A percentile compares a stretch with the other conserved stretches of the same genome.
Conservation (phyloP, 2,888 invertebrate species). For the Cyclophora punctaria region DNA sequence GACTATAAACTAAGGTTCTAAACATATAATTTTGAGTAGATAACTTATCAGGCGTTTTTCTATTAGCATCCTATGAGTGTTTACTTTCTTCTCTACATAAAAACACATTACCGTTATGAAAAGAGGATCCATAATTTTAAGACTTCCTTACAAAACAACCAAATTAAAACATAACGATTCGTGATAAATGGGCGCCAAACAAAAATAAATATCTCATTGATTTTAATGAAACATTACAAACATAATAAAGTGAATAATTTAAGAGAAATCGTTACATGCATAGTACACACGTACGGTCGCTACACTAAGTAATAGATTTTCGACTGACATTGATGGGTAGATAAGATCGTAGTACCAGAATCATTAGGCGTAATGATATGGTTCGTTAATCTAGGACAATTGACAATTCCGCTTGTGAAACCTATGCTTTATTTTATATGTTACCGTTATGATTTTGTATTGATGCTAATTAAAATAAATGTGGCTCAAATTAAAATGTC, state of each 20-base stretch:
- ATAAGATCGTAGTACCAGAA: slow-evolving; percentile 59
- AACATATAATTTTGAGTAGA: no score
- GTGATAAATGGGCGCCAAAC: background rate
- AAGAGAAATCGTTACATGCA: slow-evolving; percentile 8
- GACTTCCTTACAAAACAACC: no score
- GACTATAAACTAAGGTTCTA: no score
- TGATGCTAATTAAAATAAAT: slow-evolving; percentile 23
- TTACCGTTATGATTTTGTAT: slow-evolving; percentile 32
- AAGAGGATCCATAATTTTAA: no score
- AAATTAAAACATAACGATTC: no score
- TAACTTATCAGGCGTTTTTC: no score
- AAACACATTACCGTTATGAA: no score
- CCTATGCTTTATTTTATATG: slow-evolving; percentile 41
- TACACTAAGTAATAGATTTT: slow-evolving; percentile 49
- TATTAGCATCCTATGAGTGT: no score
- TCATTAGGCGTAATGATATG: slow-evolving; percentile 69
- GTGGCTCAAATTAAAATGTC: no score
- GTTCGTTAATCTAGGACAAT: slow-evolving; percentile 71
- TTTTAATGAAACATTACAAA: slow-evolving; percentile 14
- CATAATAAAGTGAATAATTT: slow-evolving; percentile 10
- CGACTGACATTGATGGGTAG: slow-evolving; percentile 59
- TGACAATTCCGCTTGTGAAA: slow-evolving; percentile 47
- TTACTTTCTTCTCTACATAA: no score
- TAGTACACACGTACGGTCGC: slow-evolving; percentile 18
- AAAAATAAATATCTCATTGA: slow-evolving; percentile 11